These are phyloP conservation scores for Prunella fulvescens DNA, from an alignment of 2,113 vertebrate species.

Conservation along the genomic window DNA sequence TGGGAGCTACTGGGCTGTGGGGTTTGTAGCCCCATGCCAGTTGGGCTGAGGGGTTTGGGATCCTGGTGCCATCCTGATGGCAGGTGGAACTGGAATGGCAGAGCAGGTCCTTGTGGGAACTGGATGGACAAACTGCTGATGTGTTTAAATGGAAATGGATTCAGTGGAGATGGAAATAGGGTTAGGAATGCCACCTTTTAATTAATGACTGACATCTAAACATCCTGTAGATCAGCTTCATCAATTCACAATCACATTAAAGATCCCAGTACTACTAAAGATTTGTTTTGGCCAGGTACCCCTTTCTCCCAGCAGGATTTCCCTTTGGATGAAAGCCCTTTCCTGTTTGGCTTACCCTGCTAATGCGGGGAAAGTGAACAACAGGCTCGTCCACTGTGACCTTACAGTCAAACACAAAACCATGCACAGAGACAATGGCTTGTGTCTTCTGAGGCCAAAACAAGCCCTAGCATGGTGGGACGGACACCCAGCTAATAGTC, in stretches of 20 bases:
- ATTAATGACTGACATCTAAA: background rate
- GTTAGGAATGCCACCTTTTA: background rate
- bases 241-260: background rate
- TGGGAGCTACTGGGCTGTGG: background rate
- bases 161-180: background rate
- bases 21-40: background rate
- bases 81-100: background rate
- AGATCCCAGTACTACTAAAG: background rate
- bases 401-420: background rate
- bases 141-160: background rate
- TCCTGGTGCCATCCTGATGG: accelerated
- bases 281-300: background rate
- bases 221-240: background rate
- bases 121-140: background rate
- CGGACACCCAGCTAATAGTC: background rate
- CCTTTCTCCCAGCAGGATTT: background rate
- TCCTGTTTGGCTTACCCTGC: background rate
- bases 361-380: background rate
- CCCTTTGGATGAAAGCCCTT: background rate
- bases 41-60: background rate
- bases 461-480: background rate
- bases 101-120: background rate
- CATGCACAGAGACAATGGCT: background rate
- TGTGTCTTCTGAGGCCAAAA: background rate
- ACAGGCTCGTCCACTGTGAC: background rate